phyloP scores from a whole-genome alignment of 2,797 vertebrate genomes.

The Arnoldichthys spilopterus region DNA sequence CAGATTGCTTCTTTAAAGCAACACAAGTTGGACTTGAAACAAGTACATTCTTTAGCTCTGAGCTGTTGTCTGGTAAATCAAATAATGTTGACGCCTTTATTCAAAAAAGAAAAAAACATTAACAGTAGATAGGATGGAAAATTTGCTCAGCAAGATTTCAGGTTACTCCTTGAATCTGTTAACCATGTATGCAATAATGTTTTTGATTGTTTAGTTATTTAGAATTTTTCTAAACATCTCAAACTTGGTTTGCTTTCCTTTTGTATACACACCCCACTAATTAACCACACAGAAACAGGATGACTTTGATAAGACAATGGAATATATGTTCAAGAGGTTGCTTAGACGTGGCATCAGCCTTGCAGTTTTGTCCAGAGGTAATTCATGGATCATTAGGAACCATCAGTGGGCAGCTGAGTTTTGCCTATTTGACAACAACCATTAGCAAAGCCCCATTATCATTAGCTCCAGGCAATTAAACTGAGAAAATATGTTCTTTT shows the following conservation, averaged over 20 bases:
- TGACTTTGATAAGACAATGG: conserved; percentile 34
- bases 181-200: background rate
- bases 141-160: background rate
- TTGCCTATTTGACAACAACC: conserved; percentile 44
- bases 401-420: conserved; percentile 31
- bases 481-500: background rate
- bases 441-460: conserved; percentile 19
- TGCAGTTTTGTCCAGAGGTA: conserved; percentile 47
- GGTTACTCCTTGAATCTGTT: background rate
- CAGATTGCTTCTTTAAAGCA: background rate
- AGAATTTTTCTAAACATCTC: background rate
- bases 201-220: background rate
- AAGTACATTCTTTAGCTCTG: background rate
- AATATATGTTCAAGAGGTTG: background rate
- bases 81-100: background rate
- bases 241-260: conserved; percentile 34
- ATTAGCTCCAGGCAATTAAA: conserved; percentile 48
- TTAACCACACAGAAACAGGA: conserved; percentile 1
- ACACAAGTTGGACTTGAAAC: background rate
- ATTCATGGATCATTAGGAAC: conserved; percentile 45
- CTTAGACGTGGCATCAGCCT: background rate
- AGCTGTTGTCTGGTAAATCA: background rate
- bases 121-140: background rate
- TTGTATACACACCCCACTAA: conserved; percentile 37
- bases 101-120: background rate